A percentile compares a stretch with the other conserved stretches of the same genome.
Conservation (phyloP, 2,888 invertebrate genomes). For the Scotopteryx bipunctaria region DNA sequence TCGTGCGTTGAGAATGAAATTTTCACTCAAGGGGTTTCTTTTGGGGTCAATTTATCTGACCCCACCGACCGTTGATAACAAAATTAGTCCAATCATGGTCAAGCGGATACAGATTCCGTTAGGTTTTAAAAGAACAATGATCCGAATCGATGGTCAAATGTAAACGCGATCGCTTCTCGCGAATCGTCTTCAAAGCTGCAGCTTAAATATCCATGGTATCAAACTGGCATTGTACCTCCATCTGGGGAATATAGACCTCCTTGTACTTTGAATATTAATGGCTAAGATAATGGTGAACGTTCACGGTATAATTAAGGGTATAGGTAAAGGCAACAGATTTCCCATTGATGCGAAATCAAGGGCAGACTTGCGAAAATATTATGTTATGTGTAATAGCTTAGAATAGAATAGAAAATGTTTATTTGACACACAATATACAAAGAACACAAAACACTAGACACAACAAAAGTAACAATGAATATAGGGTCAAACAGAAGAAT, state of each 20-base stretch:
- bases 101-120: neutral
- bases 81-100: too few species aligned
- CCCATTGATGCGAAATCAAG: neutral
- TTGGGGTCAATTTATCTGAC: too few species aligned
- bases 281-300: constrained; percentile 1
- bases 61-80: constrained; percentile 2
- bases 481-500: too few species aligned
- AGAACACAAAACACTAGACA: too few species aligned
- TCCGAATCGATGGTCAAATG: neutral
- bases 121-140: constrained; percentile 9
- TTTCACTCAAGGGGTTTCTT: too few species aligned
- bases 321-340: neutral
- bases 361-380: neutral
- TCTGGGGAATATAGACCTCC: constrained; percentile 18
- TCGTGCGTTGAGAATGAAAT: constrained; percentile 3
- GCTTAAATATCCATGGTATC: constrained; percentile 16
- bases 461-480: too few species aligned
- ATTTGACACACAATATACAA: too few species aligned
- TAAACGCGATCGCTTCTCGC: constrained; percentile 3
- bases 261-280: constrained; percentile 16
- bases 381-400: too few species aligned
- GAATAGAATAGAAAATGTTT: too few species aligned
- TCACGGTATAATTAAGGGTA: neutral
- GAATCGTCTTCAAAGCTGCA: neutral
- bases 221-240: constrained; percentile 23